These are phyloP conservation scores for Operophtera brumata DNA, from an alignment of 2,888 invertebrate species.

Conservation along the genomic window DNA sequence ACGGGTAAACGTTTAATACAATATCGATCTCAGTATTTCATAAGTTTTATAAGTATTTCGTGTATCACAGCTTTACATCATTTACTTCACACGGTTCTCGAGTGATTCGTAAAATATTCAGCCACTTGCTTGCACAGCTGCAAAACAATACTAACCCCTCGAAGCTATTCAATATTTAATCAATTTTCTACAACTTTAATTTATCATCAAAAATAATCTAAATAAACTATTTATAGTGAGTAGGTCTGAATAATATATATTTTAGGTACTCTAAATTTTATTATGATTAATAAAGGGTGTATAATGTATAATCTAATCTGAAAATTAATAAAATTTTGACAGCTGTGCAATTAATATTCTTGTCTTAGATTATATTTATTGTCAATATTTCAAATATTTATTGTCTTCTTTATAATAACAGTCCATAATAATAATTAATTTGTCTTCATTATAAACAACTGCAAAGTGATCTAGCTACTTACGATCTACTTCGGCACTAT, in stretches of 20 bases:
- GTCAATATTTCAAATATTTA: constrained; percentile 30
- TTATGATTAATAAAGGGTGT: constrained; percentile 8
- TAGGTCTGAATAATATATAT: background rate
- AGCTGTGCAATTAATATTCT: constrained; percentile 18
- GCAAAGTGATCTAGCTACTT: constrained; percentile 7
- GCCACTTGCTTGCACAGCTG: constrained; percentile 39
- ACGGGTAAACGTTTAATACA: constrained; percentile 48
- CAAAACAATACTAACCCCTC: constrained; percentile 1
- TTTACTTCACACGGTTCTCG: constrained; percentile 59
- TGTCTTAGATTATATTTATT: constrained; percentile 26
- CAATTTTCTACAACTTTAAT: background rate
- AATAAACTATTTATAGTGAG: background rate
- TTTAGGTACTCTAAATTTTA: constrained; percentile 1
- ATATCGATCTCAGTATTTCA: constrained; percentile 48
- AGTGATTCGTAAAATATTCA: constrained; percentile 64
- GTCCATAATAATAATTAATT: constrained; percentile 1
- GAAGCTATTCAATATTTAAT: background rate
- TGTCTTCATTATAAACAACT: constrained; percentile 4
- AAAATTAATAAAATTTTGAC: constrained; percentile 6
- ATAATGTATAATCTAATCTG: background rate
- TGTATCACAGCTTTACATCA: constrained; percentile 68
- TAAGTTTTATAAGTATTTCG: constrained; percentile 47
- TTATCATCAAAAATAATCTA: background rate
- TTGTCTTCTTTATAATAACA: constrained; percentile 31
- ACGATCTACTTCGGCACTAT: background rate